Evolutionary conservation across 2,888 invertebrate species (phyloP).

Genomic region (Mongoloraphidia duomilia): DNA sequence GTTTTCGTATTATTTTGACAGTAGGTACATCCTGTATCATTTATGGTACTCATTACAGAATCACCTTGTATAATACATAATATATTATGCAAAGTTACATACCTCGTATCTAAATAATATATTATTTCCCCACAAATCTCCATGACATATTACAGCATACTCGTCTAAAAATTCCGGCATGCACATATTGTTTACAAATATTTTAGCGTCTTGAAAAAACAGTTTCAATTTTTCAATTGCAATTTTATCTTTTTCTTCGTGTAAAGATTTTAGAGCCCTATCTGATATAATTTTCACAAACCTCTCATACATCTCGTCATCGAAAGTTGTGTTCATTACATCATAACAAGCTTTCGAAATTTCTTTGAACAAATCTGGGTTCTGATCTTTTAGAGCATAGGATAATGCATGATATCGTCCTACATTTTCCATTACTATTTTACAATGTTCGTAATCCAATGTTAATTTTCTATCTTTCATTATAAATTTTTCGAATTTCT

Average conservation of each 20-base stretch:
- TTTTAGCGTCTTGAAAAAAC: constrained; percentile 5
- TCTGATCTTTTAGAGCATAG: neutral
- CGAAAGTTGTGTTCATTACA: too few species aligned
- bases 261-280: constrained; percentile 8
- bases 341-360: too few species aligned
- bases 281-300: too few species aligned
- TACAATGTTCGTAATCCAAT: neutral
- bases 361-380: too few species aligned
- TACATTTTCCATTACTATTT: constrained; percentile 1
- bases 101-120: constrained; percentile 18
- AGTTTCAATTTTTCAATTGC: constrained; percentile 10
- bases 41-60: too few species aligned
- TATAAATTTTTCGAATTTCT: neutral
- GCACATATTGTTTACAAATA: constrained; percentile 3
- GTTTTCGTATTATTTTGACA: too few species aligned
- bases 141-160: constrained; percentile 19
- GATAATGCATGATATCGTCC: constrained; percentile 2
- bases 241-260: constrained; percentile 8
- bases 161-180: constrained; percentile 10
- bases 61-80: too few species aligned
- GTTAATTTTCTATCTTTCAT: constrained; percentile 1
- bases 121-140: constrained; percentile 20
- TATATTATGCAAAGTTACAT: neutral
- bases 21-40: too few species aligned
- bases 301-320: too few species aligned